Evolutionary conservation across 2,888 invertebrate genomes (phyloP).

Genomic region (Cryptocheilus praepositus): DNA sequence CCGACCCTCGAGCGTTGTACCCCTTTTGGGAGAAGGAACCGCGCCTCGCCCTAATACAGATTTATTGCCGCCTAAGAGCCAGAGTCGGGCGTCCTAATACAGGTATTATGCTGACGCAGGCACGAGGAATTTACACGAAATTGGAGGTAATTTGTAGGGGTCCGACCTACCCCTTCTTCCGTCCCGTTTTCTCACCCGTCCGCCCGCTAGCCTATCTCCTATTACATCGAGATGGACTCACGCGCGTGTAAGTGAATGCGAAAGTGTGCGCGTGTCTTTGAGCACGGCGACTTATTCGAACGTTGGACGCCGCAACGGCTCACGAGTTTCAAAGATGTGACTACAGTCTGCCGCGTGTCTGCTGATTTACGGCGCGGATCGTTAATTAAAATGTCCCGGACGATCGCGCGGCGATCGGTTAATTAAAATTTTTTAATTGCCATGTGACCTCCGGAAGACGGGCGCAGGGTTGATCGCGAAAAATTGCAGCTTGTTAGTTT

Average conservation of each 20-base stretch:
- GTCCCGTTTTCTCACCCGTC: constrained; percentile 5
- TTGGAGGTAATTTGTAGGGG: constrained; percentile 70
- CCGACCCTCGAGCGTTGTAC: constrained; percentile 34
- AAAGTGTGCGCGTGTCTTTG: constrained; percentile 10
- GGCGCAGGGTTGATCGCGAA: constrained; percentile 9
- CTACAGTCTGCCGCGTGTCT: constrained; percentile 16
- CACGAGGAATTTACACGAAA: constrained; percentile 68
- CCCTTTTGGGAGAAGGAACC: constrained; percentile 50
- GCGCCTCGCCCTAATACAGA: constrained; percentile 65
- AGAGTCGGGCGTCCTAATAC: constrained; percentile 62
- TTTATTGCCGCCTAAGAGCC: constrained; percentile 68
- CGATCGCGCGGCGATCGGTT: constrained; percentile 32
- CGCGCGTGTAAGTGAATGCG: neutral
- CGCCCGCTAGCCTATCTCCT: constrained; percentile 32
- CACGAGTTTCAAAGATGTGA: neutral
- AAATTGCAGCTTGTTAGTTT: constrained; percentile 1
- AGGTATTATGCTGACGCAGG: constrained; percentile 66
- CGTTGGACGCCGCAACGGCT: neutral
- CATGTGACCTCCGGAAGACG: constrained; percentile 21
- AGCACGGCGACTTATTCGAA: constrained; percentile 31
- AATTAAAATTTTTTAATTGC: constrained; percentile 46
- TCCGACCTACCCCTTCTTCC: constrained; percentile 42
- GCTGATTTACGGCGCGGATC: constrained; percentile 38
- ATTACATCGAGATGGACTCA: neutral
- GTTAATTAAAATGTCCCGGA: constrained; percentile 43